Conservation (phyloP, 2,888 invertebrate genomes). For the Folsomia candida region DNA sequence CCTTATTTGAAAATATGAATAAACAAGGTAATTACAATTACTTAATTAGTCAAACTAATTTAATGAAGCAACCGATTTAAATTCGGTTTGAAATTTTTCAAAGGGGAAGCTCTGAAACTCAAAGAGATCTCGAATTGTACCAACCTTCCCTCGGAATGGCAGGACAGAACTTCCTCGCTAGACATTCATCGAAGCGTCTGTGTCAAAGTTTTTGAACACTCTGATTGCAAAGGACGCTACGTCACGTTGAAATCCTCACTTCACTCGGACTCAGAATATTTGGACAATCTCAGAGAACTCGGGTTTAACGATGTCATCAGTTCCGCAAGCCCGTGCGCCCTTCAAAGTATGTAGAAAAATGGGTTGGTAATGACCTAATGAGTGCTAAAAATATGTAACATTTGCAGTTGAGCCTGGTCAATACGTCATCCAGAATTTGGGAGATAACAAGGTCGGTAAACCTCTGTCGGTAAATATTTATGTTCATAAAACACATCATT, state of each 20-base stretch:
- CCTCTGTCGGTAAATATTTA: neutral
- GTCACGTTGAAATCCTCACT: constrained; percentile 33
- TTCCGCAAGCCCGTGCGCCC: constrained; percentile 36
- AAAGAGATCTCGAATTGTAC: constrained; percentile 39
- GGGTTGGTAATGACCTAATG: too few relatives aligned
- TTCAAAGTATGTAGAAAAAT: too few relatives aligned
- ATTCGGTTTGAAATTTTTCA: neutral
- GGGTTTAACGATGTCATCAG: constrained; percentile 44
- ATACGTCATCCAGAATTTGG: constrained; percentile 41
- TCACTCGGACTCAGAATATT: constrained; percentile 38
- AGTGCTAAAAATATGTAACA: neutral
- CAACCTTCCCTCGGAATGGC: constrained; percentile 38
- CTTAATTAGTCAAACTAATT: too few relatives aligned
- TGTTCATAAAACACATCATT: neutral
- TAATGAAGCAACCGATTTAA: neutral
- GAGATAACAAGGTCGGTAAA: constrained; percentile 35
- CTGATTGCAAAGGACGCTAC: constrained; percentile 37
- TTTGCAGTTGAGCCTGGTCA: constrained; percentile 38
- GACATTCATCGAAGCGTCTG: constrained; percentile 37
- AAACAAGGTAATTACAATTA: constrained; percentile 23
- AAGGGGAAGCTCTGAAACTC: constrained; percentile 36
- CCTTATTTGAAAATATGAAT: constrained; percentile 33
- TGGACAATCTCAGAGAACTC: constrained; percentile 39
- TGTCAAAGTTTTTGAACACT: constrained; percentile 42
- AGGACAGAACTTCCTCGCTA: constrained; percentile 39